Evolutionary conservation across 2,888 invertebrate species (phyloP), one percentile per base, ranked within the genome.

Genomic region (Stratiomys singularior): DNA sequence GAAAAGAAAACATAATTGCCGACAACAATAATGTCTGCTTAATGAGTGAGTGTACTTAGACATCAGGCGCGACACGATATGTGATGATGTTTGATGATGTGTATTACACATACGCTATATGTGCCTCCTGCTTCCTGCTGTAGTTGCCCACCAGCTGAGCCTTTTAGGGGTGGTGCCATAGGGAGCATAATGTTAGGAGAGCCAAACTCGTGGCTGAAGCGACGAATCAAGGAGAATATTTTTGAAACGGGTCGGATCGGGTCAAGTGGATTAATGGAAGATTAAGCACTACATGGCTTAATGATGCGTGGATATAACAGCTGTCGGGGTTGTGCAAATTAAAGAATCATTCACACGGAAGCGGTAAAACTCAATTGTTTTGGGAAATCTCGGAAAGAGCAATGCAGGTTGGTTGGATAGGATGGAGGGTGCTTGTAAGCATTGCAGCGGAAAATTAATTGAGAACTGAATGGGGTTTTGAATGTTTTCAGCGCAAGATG

Each of bases 1-100:
- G 64, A 64, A 64, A 64, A 28, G 28, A 64, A 64, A 64, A 64
- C 64, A 64, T 64, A 64, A 64, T 64, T 64, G 64, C 64, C 64
- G 64, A 30, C 64, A 64, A 64, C 64, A 64, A 64, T 64, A 37
- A 64, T 64, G 64, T 64, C 64, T 27, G 3, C 37, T 37, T 37
- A 37, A 37, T 37, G 37, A 37, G 64, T 28, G 25, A 28, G 64
- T 64, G 64, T 30, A 64, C 64, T 64, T 64, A 64, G 30, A 18
- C n/a, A 4, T 52, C 4, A 52, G 52, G 52, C 52, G 52, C 37
- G 37, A 37, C 37, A 37, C 37, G 37, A 37, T 37, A 52, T 52
- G 15, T 52, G 18, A 52, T 52, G 18, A 52, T 52, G 52, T 18
- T 52, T 15, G 52, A 5, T 15, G 52, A n/a, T 15, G 52, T 52